Evolutionary conservation across 1,140 invertebrate species (phyloP).

Genomic region (Aphelinus atriplicis): DNA sequence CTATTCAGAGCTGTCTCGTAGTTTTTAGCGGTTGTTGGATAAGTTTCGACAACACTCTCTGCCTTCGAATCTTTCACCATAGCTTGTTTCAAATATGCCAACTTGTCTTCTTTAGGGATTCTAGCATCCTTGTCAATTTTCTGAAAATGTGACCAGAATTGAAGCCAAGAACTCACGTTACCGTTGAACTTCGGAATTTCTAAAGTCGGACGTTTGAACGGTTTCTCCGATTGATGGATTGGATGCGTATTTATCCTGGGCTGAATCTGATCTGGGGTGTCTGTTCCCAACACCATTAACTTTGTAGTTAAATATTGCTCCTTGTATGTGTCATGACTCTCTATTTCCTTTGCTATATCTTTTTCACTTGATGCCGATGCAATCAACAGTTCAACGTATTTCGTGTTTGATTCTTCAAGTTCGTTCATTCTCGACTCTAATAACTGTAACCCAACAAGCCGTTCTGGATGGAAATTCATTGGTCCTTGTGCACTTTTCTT

Average conservation of each 20-base stretch:
- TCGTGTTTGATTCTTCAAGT: neutral
- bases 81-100: constrained; percentile 5
- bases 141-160: constrained; percentile 39
- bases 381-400: constrained; percentile 3
- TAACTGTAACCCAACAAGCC: constrained; percentile 32
- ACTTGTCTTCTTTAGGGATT: constrained; percentile 31
- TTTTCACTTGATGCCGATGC: neutral
- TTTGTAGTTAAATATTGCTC: neutral
- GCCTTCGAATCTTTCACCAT: constrained; percentile 15
- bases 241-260: neutral
- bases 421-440: constrained; percentile 1
- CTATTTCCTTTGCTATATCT: constrained; percentile 3
- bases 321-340: neutral
- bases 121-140: constrained; percentile 43
- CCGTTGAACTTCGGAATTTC: constrained; percentile 1
- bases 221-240: neutral
- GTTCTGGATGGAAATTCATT: constrained; percentile 23
- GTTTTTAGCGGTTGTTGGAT: constrained; percentile 44
- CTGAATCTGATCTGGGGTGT: no score
- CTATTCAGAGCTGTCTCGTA: constrained; percentile 46
- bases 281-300: no score
- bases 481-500: constrained; percentile 16
- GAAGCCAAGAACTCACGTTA: constrained; percentile 2
- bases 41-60: constrained; percentile 42
- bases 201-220: neutral